These are phyloP conservation scores for Ametastegia equiseti DNA, from an alignment of 2,888 invertebrate species.

Conservation along the genomic window DNA sequence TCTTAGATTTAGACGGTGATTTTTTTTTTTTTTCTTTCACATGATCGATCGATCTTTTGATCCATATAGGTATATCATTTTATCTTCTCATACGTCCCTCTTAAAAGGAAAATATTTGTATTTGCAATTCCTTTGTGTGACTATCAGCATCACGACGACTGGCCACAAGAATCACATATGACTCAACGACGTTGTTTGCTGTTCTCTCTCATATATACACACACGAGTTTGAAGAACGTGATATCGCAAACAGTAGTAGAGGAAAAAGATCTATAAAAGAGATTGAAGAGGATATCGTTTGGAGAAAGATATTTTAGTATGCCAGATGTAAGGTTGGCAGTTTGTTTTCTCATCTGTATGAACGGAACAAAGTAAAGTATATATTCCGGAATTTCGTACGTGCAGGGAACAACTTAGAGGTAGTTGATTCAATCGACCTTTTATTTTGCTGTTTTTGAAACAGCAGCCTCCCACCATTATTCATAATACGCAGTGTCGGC, in stretches of 20 bases:
- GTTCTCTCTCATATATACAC: too few relatives aligned
- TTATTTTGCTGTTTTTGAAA: neutral
- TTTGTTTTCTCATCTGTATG: neutral
- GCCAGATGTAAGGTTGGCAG: neutral
- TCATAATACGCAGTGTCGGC: neutral
- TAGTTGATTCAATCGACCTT: neutral
- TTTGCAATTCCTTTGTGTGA: neutral
- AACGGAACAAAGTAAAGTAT: neutral
- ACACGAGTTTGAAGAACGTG: too few relatives aligned
- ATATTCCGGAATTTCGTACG: neutral
- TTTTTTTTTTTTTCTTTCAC: neutral
- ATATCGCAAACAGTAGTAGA: neutral
- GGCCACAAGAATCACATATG: too few relatives aligned
- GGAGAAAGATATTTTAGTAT: neutral
- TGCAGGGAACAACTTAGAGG: neutral
- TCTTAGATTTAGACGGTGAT: too few relatives aligned
- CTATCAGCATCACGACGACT: too few relatives aligned
- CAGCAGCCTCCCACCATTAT: neutral
- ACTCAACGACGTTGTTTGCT: neutral
- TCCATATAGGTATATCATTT: too few relatives aligned
- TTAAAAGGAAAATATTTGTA: neutral
- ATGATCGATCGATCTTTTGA: too few relatives aligned
- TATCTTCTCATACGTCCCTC: neutral
- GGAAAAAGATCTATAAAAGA: neutral
- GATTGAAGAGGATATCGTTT: neutral